Conservation (phyloP, 2,888 invertebrate species). For the Cantharis rustica region DNA sequence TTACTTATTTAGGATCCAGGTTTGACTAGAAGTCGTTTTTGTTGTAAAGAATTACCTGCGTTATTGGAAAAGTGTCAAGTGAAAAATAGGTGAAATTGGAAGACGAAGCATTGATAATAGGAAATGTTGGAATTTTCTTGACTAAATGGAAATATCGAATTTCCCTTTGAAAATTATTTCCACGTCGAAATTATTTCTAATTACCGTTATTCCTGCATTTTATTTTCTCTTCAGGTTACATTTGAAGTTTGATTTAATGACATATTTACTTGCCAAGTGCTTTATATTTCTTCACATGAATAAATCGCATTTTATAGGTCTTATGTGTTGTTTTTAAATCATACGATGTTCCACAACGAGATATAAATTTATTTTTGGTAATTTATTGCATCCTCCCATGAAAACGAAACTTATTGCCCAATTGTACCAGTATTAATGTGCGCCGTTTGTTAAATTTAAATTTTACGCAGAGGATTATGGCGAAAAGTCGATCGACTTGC, state of each 20-base stretch:
- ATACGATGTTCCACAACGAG: not conserved
- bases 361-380: slow-evolving; percentile 5
- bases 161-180: not conserved
- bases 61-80: not conserved
- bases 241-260: slow-evolving; percentile 16
- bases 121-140: not conserved
- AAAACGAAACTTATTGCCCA: not conserved
- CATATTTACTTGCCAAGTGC: slow-evolving; percentile 10
- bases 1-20: not conserved
- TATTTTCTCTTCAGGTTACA: not conserved
- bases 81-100: not conserved
- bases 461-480: not conserved
- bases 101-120: not conserved
- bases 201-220: not conserved
- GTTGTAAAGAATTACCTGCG: not conserved
- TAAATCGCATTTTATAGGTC: slow-evolving; percentile 9
- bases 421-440: not conserved
- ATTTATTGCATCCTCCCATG: slow-evolving; percentile 10
- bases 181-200: not conserved
- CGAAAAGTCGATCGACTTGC: not conserved
- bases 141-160: not conserved
- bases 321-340: slow-evolving; percentile 16
- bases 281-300: slow-evolving; percentile 11
- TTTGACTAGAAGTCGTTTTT: not conserved
- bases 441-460: not conserved